Evolutionary conservation across 2,888 invertebrate species (phyloP), one percentile per base, ranked within the genome.

Genomic region (Athetis lepigone): DNA sequence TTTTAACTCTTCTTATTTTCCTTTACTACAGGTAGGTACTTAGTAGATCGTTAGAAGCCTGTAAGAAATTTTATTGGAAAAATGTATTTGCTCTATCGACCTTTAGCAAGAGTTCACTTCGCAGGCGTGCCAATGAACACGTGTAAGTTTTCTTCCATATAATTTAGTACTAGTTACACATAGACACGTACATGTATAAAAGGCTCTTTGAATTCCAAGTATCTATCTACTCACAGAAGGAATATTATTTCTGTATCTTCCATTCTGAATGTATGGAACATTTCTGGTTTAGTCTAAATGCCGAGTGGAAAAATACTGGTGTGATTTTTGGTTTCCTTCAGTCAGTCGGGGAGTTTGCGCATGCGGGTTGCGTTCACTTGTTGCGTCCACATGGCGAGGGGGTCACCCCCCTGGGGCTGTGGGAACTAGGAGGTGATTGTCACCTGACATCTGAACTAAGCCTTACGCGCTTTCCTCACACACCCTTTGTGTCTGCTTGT

Each of bases 311-410:
- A 93, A 91, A 77, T 90, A 90, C 91, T 58, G 84, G 69, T 69
- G 77, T 77, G 75, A 76, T 78, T 81, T 79, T 81, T 79, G 83
- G 85, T 83, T 87, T 85, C 79, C 68, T 69, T 66, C 67, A 75
- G 65, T 54, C 69, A 59, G 72, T 43, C 62, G 18, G 47, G 45
- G 37, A 56, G 42, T 16, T 27, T 5, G 77, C 91, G 93, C 93
- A 88, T 90, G 94, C 93, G 92, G 82, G 67, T 36, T 60, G 36
- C 19, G 59, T 72, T 71, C 87, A 94, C 94, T 93, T 94, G 94
- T 94, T 94, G 94, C 90, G 84, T 86, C 88, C 90, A 90, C 92
- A 90, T 92, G 91, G 86, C 82, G 27, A 16, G 52, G 76, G 74
- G 70, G 33, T 61, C 29, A 19, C 50, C 54, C 61, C 42, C 62